phyloP scores from a whole-genome alignment of 2,888 invertebrate species.

The Resseliella maxima region DNA sequence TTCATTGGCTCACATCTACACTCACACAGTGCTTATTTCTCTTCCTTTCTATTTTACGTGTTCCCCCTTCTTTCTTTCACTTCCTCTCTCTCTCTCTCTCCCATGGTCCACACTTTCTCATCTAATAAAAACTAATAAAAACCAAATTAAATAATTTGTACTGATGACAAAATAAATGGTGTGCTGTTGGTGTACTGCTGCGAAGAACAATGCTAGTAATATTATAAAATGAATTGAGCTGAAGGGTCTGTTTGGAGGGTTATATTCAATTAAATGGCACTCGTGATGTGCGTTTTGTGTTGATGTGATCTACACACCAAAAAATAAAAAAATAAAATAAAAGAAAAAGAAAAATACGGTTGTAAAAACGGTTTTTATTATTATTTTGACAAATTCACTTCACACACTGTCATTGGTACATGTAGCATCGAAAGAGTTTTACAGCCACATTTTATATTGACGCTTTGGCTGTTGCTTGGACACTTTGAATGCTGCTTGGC shows the following conservation, averaged over 20 bases:
- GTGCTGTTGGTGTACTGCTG: constrained; percentile 29
- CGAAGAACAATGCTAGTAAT: background rate
- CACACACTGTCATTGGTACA: background rate
- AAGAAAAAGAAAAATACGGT: no score
- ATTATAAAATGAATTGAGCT: background rate
- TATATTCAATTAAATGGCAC: constrained; percentile 25
- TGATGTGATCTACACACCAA: background rate
- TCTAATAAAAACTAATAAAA: constrained; percentile 57
- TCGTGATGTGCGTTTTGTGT: constrained; percentile 35
- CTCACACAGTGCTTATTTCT: no score
- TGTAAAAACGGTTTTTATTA: constrained; percentile 12
- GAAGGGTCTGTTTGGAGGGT: constrained; percentile 15
- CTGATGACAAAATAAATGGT: constrained; percentile 51
- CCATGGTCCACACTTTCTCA: background rate
- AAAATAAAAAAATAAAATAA: no score
- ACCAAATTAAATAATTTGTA: constrained; percentile 57
- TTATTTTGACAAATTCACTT: constrained; percentile 37
- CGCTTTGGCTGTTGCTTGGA: background rate
- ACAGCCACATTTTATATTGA: background rate
- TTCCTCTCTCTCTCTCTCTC: background rate
- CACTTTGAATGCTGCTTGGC: background rate
- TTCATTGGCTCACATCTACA: background rate
- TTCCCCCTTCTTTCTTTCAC: background rate
- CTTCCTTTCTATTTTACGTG: no score
- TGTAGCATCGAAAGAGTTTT: background rate